These are phyloP conservation scores for Lumbricus terrestris DNA, from an alignment of 2,888 invertebrate species.

Conservation along the genomic window DNA sequence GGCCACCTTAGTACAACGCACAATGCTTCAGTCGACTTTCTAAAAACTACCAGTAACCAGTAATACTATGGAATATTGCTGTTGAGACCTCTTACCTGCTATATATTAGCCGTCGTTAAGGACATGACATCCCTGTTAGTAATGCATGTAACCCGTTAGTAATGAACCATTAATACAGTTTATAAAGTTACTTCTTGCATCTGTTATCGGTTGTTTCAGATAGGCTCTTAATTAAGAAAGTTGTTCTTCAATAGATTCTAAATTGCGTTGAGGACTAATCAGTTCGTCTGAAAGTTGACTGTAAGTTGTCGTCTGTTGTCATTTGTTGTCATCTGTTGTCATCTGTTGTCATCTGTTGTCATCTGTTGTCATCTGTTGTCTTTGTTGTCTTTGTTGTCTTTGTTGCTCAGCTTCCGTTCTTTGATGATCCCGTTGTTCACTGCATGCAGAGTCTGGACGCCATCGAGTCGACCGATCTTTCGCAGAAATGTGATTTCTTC, in stretches of 20 bases:
- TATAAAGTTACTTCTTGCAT: background rate
- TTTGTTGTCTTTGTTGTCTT: background rate
- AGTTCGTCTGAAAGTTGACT: background rate
- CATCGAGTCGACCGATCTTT: constrained; percentile 85
- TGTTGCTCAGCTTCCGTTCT: constrained; percentile 43
- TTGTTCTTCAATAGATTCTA: background rate
- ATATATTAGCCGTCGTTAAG: background rate
- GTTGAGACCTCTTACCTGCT: background rate
- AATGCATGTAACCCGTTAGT: background rate
- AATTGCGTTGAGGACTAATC: background rate
- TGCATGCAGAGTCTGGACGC: constrained; percentile 90
- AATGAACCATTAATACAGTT: background rate
- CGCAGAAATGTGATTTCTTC: constrained; percentile 85
- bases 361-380: background rate
- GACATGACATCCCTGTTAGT: too few relatives aligned
- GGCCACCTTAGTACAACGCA: background rate
- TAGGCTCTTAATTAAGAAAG: too few relatives aligned
- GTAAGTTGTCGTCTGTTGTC: too few relatives aligned
- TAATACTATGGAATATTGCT: background rate
- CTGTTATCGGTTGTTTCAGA: background rate
- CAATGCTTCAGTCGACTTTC: background rate
- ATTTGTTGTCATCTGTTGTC: background rate
- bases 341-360: background rate
- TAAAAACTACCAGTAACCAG: background rate
- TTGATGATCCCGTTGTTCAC: constrained; percentile 83